Evolutionary conservation across 2,888 invertebrate genomes (phyloP).

Genomic region (Cybosia mesomella): DNA sequence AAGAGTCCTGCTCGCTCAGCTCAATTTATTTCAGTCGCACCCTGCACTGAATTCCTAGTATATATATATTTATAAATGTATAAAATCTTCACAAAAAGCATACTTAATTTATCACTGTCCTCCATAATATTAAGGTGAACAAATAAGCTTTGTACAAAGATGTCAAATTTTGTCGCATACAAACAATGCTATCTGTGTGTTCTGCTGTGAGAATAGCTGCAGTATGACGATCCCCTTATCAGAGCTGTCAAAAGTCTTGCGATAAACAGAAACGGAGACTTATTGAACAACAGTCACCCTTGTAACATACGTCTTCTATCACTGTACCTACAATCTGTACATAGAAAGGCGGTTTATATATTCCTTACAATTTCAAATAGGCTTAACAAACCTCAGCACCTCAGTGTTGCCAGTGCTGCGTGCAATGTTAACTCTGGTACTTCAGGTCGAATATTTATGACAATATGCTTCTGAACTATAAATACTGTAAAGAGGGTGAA

Average conservation of each 20-base stretch:
- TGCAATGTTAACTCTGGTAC: not conserved
- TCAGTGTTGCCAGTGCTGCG: too few species aligned
- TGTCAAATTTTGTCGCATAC: conserved; percentile 39
- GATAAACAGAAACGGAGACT: conserved; percentile 19
- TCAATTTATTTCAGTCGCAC: too few species aligned
- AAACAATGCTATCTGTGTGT: conserved; percentile 47
- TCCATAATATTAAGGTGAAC: conserved; percentile 35
- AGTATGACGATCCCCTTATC: conserved; percentile 57
- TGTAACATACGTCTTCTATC: not conserved
- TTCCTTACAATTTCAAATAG: not conserved
- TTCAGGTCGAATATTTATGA: too few species aligned
- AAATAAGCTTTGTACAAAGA: conserved; percentile 49
- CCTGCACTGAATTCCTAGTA: too few species aligned
- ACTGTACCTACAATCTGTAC: not conserved
- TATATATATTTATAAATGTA: not conserved
- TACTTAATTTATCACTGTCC: conserved; percentile 33
- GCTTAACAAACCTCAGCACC: not conserved
- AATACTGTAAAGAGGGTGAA: too few species aligned
- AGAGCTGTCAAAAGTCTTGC: conserved; percentile 36
- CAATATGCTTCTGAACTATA: too few species aligned
- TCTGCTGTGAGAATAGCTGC: conserved; percentile 44
- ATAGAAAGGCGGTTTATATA: not conserved
- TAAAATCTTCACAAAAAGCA: conserved; percentile 11
- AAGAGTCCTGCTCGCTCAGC: too few species aligned
- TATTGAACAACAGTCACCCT: not conserved